Conservation (phyloP, 2,113 vertebrate species). For the Anas platyrhynchos region DNA sequence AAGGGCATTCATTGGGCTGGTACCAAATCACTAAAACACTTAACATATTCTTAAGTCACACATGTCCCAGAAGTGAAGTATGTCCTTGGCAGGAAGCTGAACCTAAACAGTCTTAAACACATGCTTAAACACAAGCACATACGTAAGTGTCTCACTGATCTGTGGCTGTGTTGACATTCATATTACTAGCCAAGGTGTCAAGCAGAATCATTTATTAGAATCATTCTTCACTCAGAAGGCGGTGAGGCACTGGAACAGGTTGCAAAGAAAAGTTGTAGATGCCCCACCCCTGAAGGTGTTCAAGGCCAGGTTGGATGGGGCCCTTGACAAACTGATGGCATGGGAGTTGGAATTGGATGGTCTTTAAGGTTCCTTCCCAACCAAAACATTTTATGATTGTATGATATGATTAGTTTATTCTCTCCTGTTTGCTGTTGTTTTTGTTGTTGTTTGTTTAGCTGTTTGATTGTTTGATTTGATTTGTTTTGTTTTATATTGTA, state of each 20-base stretch:
- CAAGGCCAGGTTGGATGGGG: too few species aligned
- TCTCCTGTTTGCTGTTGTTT: background rate
- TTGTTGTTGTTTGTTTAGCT: background rate
- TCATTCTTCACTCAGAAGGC: too few species aligned
- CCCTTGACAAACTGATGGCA: too few species aligned
- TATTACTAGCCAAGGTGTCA: background rate
- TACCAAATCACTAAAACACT: background rate
- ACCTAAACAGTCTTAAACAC: background rate
- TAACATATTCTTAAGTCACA: background rate
- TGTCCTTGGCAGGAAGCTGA: conserved; percentile 15
- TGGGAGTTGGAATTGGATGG: too few species aligned
- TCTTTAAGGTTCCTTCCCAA: too few species aligned
- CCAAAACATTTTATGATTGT: too few species aligned
- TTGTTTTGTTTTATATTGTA: background rate
- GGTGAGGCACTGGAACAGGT: too few species aligned
- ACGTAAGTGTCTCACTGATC: background rate
- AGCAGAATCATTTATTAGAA: background rate
- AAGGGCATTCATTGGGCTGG: background rate
- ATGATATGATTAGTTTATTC: background rate
- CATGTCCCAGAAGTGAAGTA: background rate
- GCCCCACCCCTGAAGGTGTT: too few species aligned
- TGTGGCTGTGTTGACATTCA: background rate
- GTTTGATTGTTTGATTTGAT: background rate
- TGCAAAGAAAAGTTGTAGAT: too few species aligned
- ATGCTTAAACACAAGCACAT: background rate